Percentiles rank a stretch among this genome's conserved stretches.
Conservation (phyloP, 2,797 vertebrate species). For the Oryzias dopingdopingensis region DNA sequence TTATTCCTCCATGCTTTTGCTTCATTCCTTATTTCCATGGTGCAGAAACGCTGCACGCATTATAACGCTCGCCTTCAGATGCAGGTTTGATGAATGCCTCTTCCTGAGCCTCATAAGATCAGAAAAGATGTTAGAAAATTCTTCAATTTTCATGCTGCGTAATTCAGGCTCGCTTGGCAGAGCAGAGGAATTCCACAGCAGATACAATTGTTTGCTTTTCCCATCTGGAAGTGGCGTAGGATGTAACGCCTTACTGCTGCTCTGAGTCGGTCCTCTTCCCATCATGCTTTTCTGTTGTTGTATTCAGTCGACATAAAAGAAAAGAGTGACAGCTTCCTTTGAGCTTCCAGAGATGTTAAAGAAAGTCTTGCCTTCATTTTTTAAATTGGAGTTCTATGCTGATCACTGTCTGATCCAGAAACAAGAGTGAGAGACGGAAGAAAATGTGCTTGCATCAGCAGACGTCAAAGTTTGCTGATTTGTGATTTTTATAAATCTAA, state of each 20-base stretch:
- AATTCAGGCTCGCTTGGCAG: background rate
- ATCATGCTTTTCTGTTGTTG: background rate
- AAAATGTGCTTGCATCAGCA: too few relatives aligned
- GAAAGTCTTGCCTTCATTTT: too few relatives aligned
- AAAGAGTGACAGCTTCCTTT: too few relatives aligned
- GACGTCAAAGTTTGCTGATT: too few relatives aligned
- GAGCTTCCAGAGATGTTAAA: too few relatives aligned
- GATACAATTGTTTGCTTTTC: background rate
- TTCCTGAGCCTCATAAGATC: background rate
- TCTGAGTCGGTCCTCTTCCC: constrained; percentile 11
- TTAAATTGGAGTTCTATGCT: too few relatives aligned
- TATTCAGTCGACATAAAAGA: too few relatives aligned
- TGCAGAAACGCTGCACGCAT: constrained; percentile 5
- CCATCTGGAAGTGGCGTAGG: constrained; percentile 7
- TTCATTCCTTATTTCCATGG: constrained; percentile 12
- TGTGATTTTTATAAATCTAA: too few relatives aligned
- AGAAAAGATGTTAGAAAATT: constrained; percentile 2
- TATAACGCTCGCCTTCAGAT: constrained; percentile 1
- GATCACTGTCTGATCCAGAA: too few relatives aligned
- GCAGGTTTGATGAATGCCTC: background rate
- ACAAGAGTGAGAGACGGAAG: too few relatives aligned
- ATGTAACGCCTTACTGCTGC: constrained; percentile 3
- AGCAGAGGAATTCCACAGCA: background rate
- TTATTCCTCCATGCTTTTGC: constrained; percentile 23
- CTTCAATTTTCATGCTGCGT: background rate